A percentile compares a stretch with the other conserved stretches of the same genome.
Conservation (phyloP, 2,113 vertebrate species). For the Sterna hirundo region DNA sequence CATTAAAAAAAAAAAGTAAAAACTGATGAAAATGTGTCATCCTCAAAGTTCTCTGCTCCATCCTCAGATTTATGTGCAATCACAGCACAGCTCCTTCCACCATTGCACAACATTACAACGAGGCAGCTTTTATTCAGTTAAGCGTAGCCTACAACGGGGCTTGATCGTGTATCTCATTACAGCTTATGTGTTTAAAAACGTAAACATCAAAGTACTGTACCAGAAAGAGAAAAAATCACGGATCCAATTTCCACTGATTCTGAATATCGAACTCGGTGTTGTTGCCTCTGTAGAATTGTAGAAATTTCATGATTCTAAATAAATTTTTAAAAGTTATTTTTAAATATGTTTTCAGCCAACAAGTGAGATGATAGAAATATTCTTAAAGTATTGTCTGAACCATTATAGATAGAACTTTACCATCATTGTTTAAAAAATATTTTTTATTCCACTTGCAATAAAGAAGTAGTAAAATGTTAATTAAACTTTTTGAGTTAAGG, state of each 20-base stretch:
- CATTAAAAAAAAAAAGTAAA: background rate
- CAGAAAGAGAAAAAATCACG: constrained; percentile 89
- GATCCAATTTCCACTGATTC: constrained; percentile 81
- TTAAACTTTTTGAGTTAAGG: background rate
- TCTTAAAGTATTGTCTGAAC: background rate
- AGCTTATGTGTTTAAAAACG: background rate
- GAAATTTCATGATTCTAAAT: constrained; percentile 81
- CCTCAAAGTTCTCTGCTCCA: background rate
- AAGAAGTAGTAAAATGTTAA: background rate
- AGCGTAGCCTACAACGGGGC: background rate
- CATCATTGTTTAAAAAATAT: background rate
- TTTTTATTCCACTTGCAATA: background rate
- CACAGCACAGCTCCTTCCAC: background rate
- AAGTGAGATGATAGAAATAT: background rate
- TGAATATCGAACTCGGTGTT: constrained; percentile 86
- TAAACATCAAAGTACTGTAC: constrained; percentile 68
- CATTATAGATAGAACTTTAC: background rate
- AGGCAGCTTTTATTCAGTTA: background rate
- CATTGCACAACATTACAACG: background rate
- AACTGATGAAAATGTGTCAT: background rate
- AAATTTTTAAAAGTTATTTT: constrained; percentile 52
- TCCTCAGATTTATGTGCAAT: background rate
- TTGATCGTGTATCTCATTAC: background rate
- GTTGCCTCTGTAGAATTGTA: constrained; percentile 74
- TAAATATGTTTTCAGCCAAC: background rate